Base-by-base conservation (phyloP, 2,888 invertebrate species). In the Caenorhabditis becei region DNA sequence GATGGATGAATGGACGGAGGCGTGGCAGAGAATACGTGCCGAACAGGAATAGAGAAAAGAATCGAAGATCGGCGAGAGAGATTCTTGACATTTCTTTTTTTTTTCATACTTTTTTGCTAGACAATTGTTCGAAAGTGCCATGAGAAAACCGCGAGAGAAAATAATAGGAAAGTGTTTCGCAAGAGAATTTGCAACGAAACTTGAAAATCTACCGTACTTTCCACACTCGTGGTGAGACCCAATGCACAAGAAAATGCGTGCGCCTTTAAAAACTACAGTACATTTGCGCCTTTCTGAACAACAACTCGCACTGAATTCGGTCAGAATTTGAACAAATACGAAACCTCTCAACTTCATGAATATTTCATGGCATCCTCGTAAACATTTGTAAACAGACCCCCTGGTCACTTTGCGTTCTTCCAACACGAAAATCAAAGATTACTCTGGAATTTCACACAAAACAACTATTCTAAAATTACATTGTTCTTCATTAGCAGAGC, bases 1-100 rank as follows among this genome's bases (percentile, higher is more conserved):
- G 53, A 35, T 18, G 24, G 35, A 18, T 54, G 35, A 26, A 23
- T 56, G 56, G 37, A 49, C 37, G 35, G 49, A 56, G 44, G 53
- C 44, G 59, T 51, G 37, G 35, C 23, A 58, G 47, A 71, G 26
- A 62, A 54, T 54, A 54, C 54, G 54, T 54, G 28, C 54, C 7
- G 23, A 49, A 26, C 14, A 53, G 11, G 26, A 26, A 41, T n/a
- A 35, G 18, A 32, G 35, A 58, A 56, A 58, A 20, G 26, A 44
- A 28, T 28, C 24, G 41, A 51, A 28, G 32, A 63, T 56, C 32
- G 10, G 54, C n/a, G 24, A 54, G 7, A 35, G 7, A 16, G 49
- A 51, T 49, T 32, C n/a, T 10, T 37, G 20, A 53, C 32, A 51
- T 23, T 14, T 32, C 16, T 61, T 24, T 24, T 8, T 16, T n/a